Percentiles rank a stretch among this genome's conserved stretches.
Evolutionary conservation across 2,113 vertebrate genomes (phyloP).

Genomic region (Gymnobelideus leadbeateri): DNA sequence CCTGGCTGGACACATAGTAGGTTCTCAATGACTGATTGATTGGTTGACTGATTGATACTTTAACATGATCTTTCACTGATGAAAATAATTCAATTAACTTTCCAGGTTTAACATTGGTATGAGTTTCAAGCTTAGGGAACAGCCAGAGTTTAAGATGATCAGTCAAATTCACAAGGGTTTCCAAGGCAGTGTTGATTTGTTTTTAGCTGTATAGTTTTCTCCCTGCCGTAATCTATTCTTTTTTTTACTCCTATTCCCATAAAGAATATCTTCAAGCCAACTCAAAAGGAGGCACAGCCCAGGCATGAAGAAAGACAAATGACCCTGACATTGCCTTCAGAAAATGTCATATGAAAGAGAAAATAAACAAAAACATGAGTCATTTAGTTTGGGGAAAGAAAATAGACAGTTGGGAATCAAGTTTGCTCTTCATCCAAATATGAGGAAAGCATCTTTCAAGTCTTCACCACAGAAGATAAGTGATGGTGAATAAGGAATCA

Average conservation of each 20-base stretch:
- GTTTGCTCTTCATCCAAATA: constrained; percentile 41
- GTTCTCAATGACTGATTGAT: background rate
- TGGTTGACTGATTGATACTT: background rate
- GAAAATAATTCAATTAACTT: background rate
- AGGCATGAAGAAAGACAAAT: background rate
- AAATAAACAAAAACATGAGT: background rate
- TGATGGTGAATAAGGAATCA: background rate
- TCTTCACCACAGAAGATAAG: constrained; percentile 5
- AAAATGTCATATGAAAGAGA: background rate
- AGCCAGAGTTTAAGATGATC: constrained; percentile 4
- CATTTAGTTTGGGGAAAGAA: background rate
- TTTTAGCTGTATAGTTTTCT: background rate
- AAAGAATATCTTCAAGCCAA: background rate
- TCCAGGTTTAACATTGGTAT: background rate
- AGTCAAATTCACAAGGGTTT: background rate
- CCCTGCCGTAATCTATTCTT: background rate
- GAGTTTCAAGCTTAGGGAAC: background rate
- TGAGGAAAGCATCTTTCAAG: background rate
- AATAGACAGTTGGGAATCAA: background rate
- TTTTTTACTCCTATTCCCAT: background rate
- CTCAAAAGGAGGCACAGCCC: background rate
- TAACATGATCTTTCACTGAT: background rate
- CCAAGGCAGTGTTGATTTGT: background rate
- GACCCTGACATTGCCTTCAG: constrained; percentile 3
- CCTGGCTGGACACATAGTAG: background rate